Conservation (phyloP, 2,888 invertebrate species). For the Oligia strigilis region DNA sequence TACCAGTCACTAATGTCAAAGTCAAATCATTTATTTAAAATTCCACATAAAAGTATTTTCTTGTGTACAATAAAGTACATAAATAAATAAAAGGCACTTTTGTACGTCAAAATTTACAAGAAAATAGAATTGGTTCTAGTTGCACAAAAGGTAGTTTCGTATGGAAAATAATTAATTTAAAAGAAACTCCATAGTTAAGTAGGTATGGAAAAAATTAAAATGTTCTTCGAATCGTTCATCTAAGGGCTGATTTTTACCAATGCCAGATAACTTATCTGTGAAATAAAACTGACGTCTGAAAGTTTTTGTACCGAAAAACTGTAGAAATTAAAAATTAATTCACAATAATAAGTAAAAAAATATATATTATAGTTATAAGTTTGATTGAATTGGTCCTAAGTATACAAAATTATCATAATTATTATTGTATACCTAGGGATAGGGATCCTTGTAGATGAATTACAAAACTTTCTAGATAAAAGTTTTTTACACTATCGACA, state of each 20-base stretch:
- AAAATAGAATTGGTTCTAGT: not conserved
- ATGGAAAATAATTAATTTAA: not conserved
- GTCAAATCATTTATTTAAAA: not conserved
- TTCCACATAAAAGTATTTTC: too few species aligned
- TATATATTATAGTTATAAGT: not conserved
- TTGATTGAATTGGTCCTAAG: not conserved
- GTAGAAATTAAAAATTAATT: too few species aligned
- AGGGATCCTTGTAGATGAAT: not conserved
- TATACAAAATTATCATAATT: not conserved
- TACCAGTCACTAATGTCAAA: not conserved
- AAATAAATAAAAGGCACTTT: not conserved
- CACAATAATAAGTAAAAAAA: too few species aligned
- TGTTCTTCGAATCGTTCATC: not conserved
- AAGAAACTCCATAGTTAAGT: not conserved
- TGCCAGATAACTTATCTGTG: not conserved
- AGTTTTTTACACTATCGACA: not conserved
- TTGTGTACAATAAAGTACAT: too few species aligned
- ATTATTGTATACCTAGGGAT: too few species aligned
- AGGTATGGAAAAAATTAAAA: not conserved
- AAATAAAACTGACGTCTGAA: not conserved
- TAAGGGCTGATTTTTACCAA: not conserved
- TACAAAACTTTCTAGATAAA: not conserved
- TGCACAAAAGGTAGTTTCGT: not conserved
- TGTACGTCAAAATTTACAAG: not conserved
- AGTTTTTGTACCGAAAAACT: not conserved